Base-by-base conservation (phyloP, 92 coral and sea anemone genomes). In the Montipora capitata region DNA sequence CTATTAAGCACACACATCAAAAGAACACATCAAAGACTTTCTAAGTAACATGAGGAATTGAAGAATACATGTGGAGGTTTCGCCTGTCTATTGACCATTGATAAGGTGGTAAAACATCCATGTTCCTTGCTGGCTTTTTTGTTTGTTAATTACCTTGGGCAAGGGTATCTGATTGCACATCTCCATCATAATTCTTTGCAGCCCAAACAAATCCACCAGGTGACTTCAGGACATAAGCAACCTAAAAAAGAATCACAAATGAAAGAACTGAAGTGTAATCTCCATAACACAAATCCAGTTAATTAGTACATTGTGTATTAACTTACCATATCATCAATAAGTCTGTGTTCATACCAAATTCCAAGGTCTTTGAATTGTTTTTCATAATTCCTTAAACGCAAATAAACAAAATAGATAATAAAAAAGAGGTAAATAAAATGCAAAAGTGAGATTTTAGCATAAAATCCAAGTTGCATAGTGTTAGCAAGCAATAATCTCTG, bases 131-230 rank as follows among this genome's bases (percentile, higher is more conserved):
- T 54, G 3, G 7, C 15, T 8, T 11, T 54, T 54, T 5, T n/a
- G 15, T 15, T 15, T 10, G 5, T 7, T 49, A 10, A 13, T 79
- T 72, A 97, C 99, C 99, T 94, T 97, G 99, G 40, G 99, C 99
- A 35, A 97, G 90, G 18, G 99, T 97, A 69, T 97, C 99, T 16
- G 99, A 97, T 80, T 97, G 99, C 8, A 97, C 99, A 91, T 97
- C 99, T 7, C 99, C 99, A 76, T 97, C 99, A 79, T 97, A 97
- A 88, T 97, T 97, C 81, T 97, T 97, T 6, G 99, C 99, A 11
- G 99, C 99, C 99, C 99, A 97, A 44, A 97, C 99, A 96, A 97
- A 97, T 41, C 99, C 99, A 73, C 99, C 99, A 1, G 96, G 94
- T 4, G 99, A 94, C 86, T 97, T 97, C 88, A 97, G 78, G 39